Conservation (phyloP, 2,797 vertebrate genomes). For the Alauda arvensis region DNA sequence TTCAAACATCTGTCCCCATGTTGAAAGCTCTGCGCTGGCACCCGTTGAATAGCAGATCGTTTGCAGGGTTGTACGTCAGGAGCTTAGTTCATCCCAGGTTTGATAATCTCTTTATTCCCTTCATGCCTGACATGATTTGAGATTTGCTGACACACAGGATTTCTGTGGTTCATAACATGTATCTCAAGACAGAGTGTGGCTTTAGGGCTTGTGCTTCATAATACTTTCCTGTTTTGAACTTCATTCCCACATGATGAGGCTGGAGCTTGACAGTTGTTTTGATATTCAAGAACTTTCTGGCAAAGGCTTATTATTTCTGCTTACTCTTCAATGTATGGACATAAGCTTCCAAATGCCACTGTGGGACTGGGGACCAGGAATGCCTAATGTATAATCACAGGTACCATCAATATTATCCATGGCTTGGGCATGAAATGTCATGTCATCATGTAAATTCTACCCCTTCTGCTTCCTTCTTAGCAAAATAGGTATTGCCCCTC, state of each 20-base stretch:
- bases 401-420: background rate
- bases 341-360: background rate
- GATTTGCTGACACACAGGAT: background rate
- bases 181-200: background rate
- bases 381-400: background rate
- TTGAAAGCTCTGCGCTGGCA: conserved; percentile 15
- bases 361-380: background rate
- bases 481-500: background rate
- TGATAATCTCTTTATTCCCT: conserved; percentile 20
- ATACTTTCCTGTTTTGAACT: background rate
- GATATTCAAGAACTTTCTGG: background rate
- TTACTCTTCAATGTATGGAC: background rate
- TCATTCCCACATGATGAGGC: background rate
- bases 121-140: background rate
- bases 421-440: background rate
- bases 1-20: background rate
- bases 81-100: background rate
- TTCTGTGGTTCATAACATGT: background rate
- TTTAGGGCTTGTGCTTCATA: background rate
- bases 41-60: background rate
- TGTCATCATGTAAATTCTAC: background rate
- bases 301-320: background rate
- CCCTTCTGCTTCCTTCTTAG: background rate
- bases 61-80: background rate
- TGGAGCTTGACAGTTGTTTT: background rate